Base-by-base conservation (phyloP, 2,797 vertebrate species). In the Liasis olivaceus region DNA sequence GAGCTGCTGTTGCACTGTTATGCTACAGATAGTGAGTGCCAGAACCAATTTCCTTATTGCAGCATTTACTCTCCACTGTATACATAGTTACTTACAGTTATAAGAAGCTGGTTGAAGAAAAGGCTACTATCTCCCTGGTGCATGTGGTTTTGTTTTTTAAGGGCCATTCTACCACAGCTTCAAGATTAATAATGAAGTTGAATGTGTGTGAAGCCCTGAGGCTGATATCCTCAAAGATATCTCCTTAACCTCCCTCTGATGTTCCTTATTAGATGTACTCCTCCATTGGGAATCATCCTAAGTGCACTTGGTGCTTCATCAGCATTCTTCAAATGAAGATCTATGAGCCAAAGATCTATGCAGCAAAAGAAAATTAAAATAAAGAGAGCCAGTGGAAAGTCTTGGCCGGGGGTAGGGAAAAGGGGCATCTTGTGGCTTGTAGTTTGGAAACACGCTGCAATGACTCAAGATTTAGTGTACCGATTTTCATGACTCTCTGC, bases 321-420 rank as follows among this genome's bases (percentile, higher is more conserved):
- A 93, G 84, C 85, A 28, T 93, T 92, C 84, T 84, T 31, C 42
- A 91, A 89, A 90, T 92, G 64, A 92, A 93, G 69, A 90, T 90
- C 85, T 92, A 90, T 63, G 60, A 66, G 91, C 85, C 15, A 15
- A 84, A 88, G 77, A 81, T 47, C 77, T 81, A 36, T 81, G 69
- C 59, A 64, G 4, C 0, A 56, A 85, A 28, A 88, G 91, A 90
- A 92, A 84, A 90, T 90, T 88, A 90, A 91, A 64, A 92, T 91
- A 88, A 69, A 88, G 59, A 64, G 60, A 59, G 69, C 31, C 31
- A 3, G 26, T 59, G 59, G 26, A 58, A 91, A 59, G 17, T 47
- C 69, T 85, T 88, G 51, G 47, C 11, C 17, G 28, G 56, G 85
- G 58, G 64, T 42, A 85, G 31, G 51, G 42, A 60, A 31, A 64